Percentiles rank a stretch among this genome's conserved stretches.
Conservation (phyloP, 2,888 invertebrate genomes). For the Sepioteuthis lessoniana region DNA sequence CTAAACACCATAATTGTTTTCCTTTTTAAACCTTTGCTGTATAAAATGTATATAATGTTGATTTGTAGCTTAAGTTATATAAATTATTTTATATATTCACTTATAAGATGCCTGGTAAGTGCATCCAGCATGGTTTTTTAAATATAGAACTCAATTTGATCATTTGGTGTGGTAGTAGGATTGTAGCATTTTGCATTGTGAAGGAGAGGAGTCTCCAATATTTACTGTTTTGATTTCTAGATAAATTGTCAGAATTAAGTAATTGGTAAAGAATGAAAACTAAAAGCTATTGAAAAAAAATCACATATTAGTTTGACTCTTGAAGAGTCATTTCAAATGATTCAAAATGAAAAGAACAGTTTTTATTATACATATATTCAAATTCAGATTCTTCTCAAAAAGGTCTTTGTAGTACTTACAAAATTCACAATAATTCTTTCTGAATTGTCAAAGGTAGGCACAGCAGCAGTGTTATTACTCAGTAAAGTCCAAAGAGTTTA, state of each 20-base stretch:
- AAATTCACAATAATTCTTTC: no score
- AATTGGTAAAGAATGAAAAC: not conserved
- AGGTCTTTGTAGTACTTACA: no score
- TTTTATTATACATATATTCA: no score
- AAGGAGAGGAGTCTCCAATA: not conserved
- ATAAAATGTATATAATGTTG: not conserved
- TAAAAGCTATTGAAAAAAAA: not conserved
- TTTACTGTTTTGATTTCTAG: not conserved
- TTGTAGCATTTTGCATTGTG: not conserved
- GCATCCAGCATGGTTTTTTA: not conserved
- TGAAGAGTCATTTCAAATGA: no score
- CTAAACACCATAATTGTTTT: not conserved
- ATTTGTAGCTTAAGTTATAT: not conserved
- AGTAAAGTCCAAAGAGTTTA: no score
- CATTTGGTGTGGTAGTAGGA: not conserved
- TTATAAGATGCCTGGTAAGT: not conserved
- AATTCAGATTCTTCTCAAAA: no score
- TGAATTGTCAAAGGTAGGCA: no score
- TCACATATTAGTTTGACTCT: no score
- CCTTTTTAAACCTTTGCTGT: no score
- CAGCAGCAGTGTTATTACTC: no score
- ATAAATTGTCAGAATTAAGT: not conserved
- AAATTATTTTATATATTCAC: not conserved
- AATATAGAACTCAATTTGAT: not conserved
- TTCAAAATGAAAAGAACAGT: no score